A percentile compares a stretch with the other conserved stretches of the same genome.
phyloP scores from a whole-genome alignment of 2,113 vertebrate genomes.

The Equus przewalskii region DNA sequence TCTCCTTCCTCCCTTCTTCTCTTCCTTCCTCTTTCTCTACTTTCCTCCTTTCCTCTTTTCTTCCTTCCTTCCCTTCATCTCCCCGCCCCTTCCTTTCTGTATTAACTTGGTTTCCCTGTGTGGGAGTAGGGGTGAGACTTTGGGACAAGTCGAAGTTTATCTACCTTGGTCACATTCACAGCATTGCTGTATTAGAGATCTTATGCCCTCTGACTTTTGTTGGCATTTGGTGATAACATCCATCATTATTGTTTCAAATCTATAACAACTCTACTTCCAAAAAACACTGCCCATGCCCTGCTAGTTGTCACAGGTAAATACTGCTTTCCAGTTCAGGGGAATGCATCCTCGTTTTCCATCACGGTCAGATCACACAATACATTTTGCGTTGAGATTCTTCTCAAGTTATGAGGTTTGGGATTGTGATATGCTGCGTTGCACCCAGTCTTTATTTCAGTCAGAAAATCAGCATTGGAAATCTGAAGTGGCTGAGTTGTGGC shows the following conservation, averaged over 20 bases:
- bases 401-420: background rate
- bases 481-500: conserved; percentile 8
- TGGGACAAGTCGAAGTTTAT: background rate
- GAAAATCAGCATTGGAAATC: conserved; percentile 22
- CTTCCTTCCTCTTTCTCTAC: too few species aligned
- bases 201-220: background rate
- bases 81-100: background rate
- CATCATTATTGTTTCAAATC: background rate
- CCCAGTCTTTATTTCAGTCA: conserved; percentile 7
- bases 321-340: background rate
- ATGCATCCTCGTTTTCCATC: background rate
- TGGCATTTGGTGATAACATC: background rate
- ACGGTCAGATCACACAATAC: background rate
- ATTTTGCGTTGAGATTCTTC: background rate
- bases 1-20: background rate
- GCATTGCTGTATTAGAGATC: background rate
- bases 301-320: background rate
- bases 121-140: background rate
- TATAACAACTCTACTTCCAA: background rate
- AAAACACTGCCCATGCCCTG: background rate
- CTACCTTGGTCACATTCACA: background rate
- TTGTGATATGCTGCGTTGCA: background rate
- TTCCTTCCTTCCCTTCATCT: accelerated
- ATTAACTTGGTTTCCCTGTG: background rate
- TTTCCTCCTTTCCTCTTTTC: background rate